phyloP scores from a whole-genome alignment of 2,797 vertebrate genomes.

The Hapalemur alaotrensis region DNA sequence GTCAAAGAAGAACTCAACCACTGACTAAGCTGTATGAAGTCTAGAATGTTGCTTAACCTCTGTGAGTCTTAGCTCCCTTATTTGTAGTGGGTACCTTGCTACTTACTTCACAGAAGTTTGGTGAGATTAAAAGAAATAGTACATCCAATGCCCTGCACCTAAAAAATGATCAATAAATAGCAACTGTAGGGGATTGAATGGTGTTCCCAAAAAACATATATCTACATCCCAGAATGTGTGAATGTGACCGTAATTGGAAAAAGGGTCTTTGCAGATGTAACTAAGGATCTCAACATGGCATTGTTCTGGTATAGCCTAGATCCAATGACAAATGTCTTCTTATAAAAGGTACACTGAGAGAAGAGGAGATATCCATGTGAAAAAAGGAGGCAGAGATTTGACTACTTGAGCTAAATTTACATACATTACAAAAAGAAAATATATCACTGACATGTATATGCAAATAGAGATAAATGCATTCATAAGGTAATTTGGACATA shows the following conservation, averaged over 20 bases:
- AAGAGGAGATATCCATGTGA: not conserved
- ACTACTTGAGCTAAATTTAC: not conserved
- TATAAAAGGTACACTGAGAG: not conserved
- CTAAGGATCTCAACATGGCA: not conserved
- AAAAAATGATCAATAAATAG: not conserved
- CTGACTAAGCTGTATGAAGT: not conserved
- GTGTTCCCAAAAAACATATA: not conserved
- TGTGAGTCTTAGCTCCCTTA: not conserved
- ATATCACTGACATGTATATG: not conserved
- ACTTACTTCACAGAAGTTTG: not conserved
- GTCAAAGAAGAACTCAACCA: not conserved
- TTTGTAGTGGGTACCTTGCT: not conserved
- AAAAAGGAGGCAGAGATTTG: not conserved
- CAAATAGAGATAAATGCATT: not conserved
- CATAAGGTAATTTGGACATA: not conserved
- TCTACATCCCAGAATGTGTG: not conserved
- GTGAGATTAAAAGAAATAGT: not conserved
- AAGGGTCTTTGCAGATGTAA: not conserved
- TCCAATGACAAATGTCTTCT: not conserved
- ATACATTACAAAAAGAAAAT: not conserved
- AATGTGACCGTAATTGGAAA: not conserved
- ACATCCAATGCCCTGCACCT: not conserved
- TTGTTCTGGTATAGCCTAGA: not conserved
- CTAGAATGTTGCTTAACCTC: not conserved
- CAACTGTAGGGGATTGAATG: not conserved